Percentiles rank a stretch among this genome's conserved stretches.
These are phyloP conservation scores for Illadopsis cleaveri DNA, from an alignment of 2,113 vertebrate species.

Conservation along the genomic window DNA sequence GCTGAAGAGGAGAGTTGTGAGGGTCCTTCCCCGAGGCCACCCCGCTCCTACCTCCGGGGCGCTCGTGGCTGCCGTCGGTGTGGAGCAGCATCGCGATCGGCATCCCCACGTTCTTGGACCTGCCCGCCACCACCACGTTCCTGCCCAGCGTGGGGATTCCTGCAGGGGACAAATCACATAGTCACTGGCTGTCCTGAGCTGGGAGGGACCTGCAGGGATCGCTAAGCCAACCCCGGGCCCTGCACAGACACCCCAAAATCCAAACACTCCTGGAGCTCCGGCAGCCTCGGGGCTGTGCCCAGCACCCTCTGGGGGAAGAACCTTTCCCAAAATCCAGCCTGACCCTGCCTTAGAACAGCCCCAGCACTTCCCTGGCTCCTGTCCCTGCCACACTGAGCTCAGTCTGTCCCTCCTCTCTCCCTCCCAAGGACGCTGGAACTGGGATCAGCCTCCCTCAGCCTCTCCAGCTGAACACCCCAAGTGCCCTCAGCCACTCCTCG, in stretches of 20 bases:
- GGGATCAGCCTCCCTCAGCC: neutral
- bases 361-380: neutral
- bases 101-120: constrained; percentile 98
- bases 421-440: neutral
- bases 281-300: neutral
- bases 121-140: constrained; percentile 93
- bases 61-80: constrained; percentile 90
- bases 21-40: fast-evolving
- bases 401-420: neutral
- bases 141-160: constrained; percentile 94
- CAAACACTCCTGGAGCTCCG: neutral
- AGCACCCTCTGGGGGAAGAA: neutral
- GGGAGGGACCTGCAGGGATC: too few relatives aligned
- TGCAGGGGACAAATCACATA: neutral
- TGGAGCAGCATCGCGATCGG: constrained; percentile 97
- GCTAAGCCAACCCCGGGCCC: fast-evolving
- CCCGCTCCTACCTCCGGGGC: constrained; percentile 84
- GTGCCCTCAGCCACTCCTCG: neutral
- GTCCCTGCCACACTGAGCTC: neutral
- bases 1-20: fast-evolving
- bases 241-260: neutral
- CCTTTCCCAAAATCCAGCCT: neutral
- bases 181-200: fast-evolving
- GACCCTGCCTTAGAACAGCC: neutral
- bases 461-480: neutral